Evolutionary conservation across 2,113 vertebrate genomes (phyloP).

Genomic region (Trematomus loennbergii): DNA sequence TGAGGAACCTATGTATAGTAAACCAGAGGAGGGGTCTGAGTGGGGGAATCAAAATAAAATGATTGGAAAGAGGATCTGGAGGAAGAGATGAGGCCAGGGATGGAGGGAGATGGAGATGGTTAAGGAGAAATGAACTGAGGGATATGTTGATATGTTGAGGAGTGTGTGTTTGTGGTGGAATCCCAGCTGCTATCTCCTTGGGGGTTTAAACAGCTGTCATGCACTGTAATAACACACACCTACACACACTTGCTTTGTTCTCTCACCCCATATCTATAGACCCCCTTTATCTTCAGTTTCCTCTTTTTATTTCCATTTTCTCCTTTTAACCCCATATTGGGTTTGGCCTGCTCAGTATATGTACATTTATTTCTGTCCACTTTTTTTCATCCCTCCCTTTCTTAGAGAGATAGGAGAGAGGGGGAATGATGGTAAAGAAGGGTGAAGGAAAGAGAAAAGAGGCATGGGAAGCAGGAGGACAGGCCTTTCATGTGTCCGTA

Average conservation of each 20-base stretch:
- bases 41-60: slow-evolving; percentile 42
- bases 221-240: slow-evolving; percentile 86
- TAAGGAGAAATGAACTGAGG: slow-evolving; percentile 68
- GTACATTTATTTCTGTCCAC: slow-evolving; percentile 44
- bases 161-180: slow-evolving; percentile 74
- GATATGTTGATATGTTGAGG: slow-evolving; percentile 59
- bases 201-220: slow-evolving; percentile 90
- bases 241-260: slow-evolving; percentile 65
- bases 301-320: slow-evolving; percentile 28
- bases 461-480: slow-evolving; percentile 56
- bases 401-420: slow-evolving; percentile 38
- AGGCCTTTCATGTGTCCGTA: slow-evolving; percentile 72
- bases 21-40: slow-evolving; percentile 21
- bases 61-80: slow-evolving; percentile 41
- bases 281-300: slow-evolving; percentile 3
- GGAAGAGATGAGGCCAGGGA: slow-evolving; percentile 68
- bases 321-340: slow-evolving; percentile 9
- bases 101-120: slow-evolving; percentile 67
- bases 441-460: slow-evolving; percentile 74
- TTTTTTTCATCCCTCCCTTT: slow-evolving; percentile 67
- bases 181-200: slow-evolving; percentile 88
- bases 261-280: slow-evolving; percentile 67
- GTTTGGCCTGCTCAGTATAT: slow-evolving; percentile 61
- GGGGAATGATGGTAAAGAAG: slow-evolving; percentile 61
- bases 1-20: not conserved